Conservation (phyloP, 2,888 invertebrate genomes). For the Scaptomyza parva region DNA sequence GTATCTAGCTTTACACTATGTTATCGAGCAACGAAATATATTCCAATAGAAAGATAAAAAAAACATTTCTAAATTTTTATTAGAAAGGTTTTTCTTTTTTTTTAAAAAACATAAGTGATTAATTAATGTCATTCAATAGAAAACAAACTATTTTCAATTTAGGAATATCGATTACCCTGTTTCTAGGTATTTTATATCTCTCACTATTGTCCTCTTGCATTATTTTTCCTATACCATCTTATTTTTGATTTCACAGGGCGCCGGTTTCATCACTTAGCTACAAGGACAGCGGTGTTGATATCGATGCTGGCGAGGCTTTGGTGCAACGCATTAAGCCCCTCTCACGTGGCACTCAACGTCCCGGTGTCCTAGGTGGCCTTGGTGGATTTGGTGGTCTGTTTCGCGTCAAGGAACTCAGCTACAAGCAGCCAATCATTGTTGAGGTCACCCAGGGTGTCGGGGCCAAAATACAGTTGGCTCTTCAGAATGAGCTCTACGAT, state of each 20-base stretch:
- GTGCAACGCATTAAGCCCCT: constrained; percentile 93
- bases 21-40: too few relatives aligned
- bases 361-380: constrained; percentile 92
- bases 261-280: constrained; percentile 88
- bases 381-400: constrained; percentile 98
- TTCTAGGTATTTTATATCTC: background rate
- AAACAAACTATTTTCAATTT: too few relatives aligned
- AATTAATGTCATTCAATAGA: too few relatives aligned
- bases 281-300: constrained; percentile 96
- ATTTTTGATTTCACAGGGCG: constrained; percentile 2
- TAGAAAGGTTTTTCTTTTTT: too few relatives aligned
- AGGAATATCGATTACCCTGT: too few relatives aligned
- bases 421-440: constrained; percentile 93
- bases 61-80: too few relatives aligned
- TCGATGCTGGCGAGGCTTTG: constrained; percentile 94
- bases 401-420: constrained; percentile 89
- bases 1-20: too few relatives aligned
- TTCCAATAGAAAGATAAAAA: too few relatives aligned
- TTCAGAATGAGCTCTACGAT: constrained; percentile 91
- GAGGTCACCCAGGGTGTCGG: constrained; percentile 99
- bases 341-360: constrained; percentile 91
- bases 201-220: background rate
- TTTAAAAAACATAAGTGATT: too few relatives aligned
- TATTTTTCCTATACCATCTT: background rate
- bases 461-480: constrained; percentile 97